phyloP scores from a whole-genome alignment of 1,140 invertebrate genomes.

The roundworm (Caenorhabditis elegans) region WBcel235 BX284604.4:12653501-12654000 shows the following conservation, averaged over 20 bases:
- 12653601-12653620: conserved; percentile 96
- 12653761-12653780: conserved; percentile 70
- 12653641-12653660: conserved; percentile 83
- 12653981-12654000: too few relatives aligned
- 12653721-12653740: conserved; percentile 56
- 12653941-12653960: too few relatives aligned
- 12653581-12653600: conserved; percentile 94
- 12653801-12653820: conserved; percentile 60
- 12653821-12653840: conserved; percentile 53
- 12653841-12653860: conserved; percentile 54
- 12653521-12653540: conserved; percentile 92
- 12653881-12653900: conserved; percentile 55
- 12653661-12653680: conserved; percentile 89
- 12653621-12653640: conserved; percentile 72
- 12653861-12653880: conserved; percentile 57
- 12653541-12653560: conserved; percentile 74
- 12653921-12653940: too few relatives aligned
- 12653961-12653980: too few relatives aligned
- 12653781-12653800: conserved; percentile 79
- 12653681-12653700: conserved; percentile 79
- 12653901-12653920: conserved; percentile 27
- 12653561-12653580: conserved; percentile 55
- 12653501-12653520: conserved; percentile 74
- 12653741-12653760: conserved; percentile 57
- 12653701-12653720: conserved; percentile 62